These are phyloP conservation scores for Coremacera marginata DNA, from an alignment of 2,888 invertebrate species.

Conservation along the genomic window DNA sequence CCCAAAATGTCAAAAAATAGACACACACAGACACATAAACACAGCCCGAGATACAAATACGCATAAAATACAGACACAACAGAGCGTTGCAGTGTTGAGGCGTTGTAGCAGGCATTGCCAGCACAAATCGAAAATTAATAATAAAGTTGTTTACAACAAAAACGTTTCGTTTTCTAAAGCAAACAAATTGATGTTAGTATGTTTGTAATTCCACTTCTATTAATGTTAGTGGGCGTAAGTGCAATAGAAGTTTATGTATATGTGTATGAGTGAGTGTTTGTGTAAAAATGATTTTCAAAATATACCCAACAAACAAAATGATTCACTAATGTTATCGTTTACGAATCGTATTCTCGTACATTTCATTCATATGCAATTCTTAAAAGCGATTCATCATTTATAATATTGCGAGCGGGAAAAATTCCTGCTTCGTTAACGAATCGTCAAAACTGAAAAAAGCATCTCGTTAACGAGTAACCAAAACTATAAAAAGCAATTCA, in stretches of 20 bases:
- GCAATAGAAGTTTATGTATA: background rate
- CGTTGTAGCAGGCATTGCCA: background rate
- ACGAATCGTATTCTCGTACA: too few relatives aligned
- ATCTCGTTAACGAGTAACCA: too few relatives aligned
- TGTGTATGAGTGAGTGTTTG: background rate
- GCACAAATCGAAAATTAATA: constrained; percentile 22
- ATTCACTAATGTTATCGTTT: too few relatives aligned
- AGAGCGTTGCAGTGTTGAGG: background rate
- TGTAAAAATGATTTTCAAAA: background rate
- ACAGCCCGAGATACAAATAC: background rate
- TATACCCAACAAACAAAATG: too few relatives aligned
- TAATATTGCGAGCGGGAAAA: too few relatives aligned
- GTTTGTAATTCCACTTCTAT: background rate
- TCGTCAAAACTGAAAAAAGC: too few relatives aligned
- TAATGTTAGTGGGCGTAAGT: background rate
- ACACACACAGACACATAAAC: background rate
- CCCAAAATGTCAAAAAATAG: background rate
- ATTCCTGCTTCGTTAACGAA: too few relatives aligned
- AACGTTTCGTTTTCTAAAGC: background rate
- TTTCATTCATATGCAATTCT: too few relatives aligned
- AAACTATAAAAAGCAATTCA: too few relatives aligned
- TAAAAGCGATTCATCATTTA: too few relatives aligned
- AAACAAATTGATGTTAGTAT: background rate
- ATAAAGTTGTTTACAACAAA: constrained; percentile 6
- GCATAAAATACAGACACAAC: background rate